Conservation (phyloP, 2,113 vertebrate genomes). For the Bujurquina vittata region DNA sequence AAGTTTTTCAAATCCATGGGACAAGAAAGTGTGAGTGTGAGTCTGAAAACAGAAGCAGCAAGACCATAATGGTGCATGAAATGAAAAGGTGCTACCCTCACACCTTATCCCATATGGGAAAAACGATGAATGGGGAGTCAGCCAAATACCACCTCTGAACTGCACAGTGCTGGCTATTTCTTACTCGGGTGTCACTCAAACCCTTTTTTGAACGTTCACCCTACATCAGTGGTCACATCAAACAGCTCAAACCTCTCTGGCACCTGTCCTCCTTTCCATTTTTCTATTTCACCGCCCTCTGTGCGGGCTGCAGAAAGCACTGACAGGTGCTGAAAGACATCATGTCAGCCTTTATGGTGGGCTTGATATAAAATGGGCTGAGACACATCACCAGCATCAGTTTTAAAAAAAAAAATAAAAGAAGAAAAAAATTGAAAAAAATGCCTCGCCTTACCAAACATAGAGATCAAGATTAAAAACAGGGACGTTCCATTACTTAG, state of each 20-base stretch:
- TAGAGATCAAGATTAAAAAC: not conserved
- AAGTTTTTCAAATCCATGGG: constrained; percentile 98
- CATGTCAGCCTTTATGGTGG: constrained; percentile 15
- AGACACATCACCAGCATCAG: not conserved
- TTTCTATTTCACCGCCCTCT: not conserved
- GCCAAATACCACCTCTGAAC: not conserved
- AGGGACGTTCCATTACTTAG: not conserved
- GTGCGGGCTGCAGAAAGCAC: constrained; percentile 8
- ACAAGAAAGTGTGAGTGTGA: constrained; percentile 93
- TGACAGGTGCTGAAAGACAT: constrained; percentile 37
- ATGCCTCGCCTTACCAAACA: not conserved
- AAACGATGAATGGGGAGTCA: not conserved
- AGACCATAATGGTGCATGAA: not conserved
- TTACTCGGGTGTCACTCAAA: constrained; percentile 24
- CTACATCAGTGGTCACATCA: constrained; percentile 28
- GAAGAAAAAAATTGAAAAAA: not conserved
- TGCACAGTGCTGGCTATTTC: not conserved
- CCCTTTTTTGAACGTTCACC: constrained; percentile 21
- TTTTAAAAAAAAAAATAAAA: not conserved
- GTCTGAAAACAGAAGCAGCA: constrained; percentile 73
- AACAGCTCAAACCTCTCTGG: constrained; percentile 11
- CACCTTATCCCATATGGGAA: not conserved
- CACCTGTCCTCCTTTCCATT: constrained; percentile 11
- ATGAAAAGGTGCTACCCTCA: not conserved
- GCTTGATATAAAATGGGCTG: constrained; percentile 1